Evolutionary conservation across 2,113 vertebrate genomes (phyloP), one percentile per base, ranked within the genome.

Genomic region (Lates calcarifer): DNA sequence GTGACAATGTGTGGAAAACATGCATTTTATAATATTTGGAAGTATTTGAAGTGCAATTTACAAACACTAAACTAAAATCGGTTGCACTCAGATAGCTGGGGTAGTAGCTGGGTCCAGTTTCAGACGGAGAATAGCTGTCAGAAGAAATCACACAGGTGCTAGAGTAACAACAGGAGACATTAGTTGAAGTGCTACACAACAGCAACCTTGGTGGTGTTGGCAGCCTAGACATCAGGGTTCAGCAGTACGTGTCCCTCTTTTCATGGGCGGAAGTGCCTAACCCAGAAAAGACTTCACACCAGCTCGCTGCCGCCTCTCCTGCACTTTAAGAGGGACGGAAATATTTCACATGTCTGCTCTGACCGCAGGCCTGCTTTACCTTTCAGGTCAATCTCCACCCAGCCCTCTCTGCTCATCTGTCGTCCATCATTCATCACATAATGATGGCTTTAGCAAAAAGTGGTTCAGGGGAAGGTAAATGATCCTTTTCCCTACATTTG

Each of bases 261-360:
- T 89, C 53, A 70, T 8, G 10, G 49, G 12, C 12, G 24, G 61
- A 82, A 58, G 74, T 75, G 49, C 80, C 64, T 55, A 26, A 66
- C 35, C 35, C 41, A 53, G 57, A 80, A 79, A 69, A 83, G 85
- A 88, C 65, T 91, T 93, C 84, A 88, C 93, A 92, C 86, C 71
- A 67, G 51, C 84, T 67, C 29, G 78, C 81, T 80, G 71, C 73
- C 35, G 57, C 66, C 63, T 77, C 51, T 86, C 85, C 65, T 7
- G 39, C 79, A 74, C 83, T 91, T 90, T 78, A 86, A 89, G 62
- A 66, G 55, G 70, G 75, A 76, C 56, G n/a, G 69, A 95, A 91
- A 90, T 90, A 93, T 94, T 92, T 94, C 83, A 85, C 91, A 86
- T 82, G 87, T 91, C 89, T 92, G 78, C 81, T 87, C 74, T 77